phyloP scores from a whole-genome alignment of 2,113 vertebrate genomes.

The Bubo scandiacus region DNA sequence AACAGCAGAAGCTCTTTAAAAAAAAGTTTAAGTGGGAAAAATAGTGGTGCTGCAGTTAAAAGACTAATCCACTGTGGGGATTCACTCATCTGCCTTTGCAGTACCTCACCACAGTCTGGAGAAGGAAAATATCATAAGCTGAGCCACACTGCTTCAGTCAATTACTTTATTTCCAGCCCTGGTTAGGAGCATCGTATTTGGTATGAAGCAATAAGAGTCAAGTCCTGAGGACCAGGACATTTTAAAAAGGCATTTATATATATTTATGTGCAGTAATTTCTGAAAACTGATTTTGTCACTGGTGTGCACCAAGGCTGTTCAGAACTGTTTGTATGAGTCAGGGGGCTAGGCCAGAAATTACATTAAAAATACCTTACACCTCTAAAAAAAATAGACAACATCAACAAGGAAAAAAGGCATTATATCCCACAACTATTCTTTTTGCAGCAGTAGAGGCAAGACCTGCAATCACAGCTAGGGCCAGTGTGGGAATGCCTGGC shows the following conservation, averaged over 20 bases:
- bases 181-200: neutral
- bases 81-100: neutral
- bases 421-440: neutral
- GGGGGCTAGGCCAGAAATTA: neutral
- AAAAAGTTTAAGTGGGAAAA: neutral
- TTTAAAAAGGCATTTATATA: neutral
- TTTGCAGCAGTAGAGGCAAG: neutral
- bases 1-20: neutral
- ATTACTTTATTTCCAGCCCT: neutral
- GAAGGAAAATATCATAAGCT: neutral
- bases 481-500: neutral
- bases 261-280: neutral
- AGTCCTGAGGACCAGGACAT: neutral
- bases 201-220: neutral
- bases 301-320: neutral
- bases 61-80: neutral
- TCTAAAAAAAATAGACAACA: neutral
- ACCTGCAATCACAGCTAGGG: neutral
- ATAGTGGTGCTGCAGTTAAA: neutral
- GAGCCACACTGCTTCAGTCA: neutral
- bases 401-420: neutral
- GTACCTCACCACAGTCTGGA: neutral
- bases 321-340: fast-evolving
- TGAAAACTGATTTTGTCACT: neutral
- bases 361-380: neutral